A percentile compares a stretch with the other conserved stretches of the same genome.
Conservation (phyloP, 2,113 vertebrate species). For the Catharus fuscescens region DNA sequence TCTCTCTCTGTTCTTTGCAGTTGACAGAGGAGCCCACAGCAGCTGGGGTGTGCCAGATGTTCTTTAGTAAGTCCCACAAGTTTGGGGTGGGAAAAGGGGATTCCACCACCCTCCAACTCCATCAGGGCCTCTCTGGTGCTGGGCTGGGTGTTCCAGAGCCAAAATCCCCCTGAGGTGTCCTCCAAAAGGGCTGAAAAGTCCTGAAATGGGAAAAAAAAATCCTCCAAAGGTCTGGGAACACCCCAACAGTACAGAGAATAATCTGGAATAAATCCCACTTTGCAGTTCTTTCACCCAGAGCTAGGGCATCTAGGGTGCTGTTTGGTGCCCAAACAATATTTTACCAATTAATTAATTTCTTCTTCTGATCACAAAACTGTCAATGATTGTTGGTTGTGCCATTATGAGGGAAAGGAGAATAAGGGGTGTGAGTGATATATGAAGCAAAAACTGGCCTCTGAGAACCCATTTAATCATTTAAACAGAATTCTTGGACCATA, state of each 20-base stretch:
- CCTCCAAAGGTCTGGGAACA: not conserved
- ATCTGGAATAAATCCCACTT: not conserved
- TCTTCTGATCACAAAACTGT: not conserved
- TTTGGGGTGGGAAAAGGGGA: not conserved
- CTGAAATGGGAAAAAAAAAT: not conserved
- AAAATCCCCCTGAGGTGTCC: not conserved
- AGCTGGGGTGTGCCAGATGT: not conserved
- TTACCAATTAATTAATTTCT: not conserved
- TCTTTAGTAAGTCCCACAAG: not conserved
- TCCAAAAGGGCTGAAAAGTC: not conserved
- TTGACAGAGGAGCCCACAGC: not conserved
- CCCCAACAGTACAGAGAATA: not conserved
- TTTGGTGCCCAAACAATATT: not conserved
- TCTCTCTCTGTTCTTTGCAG: not conserved
- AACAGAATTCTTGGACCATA: not conserved
- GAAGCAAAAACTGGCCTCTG: not conserved
- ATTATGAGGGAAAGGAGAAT: not conserved
- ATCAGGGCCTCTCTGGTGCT: not conserved
- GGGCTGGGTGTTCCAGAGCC: not conserved
- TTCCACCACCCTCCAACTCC: not conserved
- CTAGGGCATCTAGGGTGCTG: rapidly evolving
- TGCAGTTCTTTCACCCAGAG: not conserved
- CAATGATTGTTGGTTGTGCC: rapidly evolving
- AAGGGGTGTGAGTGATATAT: not conserved
- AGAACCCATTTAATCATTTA: not conserved